Evolutionary conservation across 2,888 invertebrate genomes (phyloP), one percentile per base, ranked within the genome.

Genomic region (Phengaris alcon): DNA sequence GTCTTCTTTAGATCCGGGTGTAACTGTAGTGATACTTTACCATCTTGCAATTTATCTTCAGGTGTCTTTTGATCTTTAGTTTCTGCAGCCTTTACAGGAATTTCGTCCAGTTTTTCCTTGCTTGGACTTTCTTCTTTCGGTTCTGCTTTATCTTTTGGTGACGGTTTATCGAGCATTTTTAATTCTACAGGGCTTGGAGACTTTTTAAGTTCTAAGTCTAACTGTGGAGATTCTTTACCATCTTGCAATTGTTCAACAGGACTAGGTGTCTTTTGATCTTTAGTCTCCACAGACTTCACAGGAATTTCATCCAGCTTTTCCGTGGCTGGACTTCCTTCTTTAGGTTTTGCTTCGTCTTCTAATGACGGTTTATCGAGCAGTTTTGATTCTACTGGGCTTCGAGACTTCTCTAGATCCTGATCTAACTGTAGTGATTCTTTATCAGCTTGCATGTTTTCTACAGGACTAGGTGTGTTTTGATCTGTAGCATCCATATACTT

Each of bases 231-330:
- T 22, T 74, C 69, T 15, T 57, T 57, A n/a, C 6, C 15, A 15
- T 15, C 57, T 57, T 7, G 7, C 7, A 57, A 7, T n/a, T 6
- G 7, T 6, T 69, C 69, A 6, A 46, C 46, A 46, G 13, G 46
- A 46, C 6, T 13, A 1, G 75, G 72, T 5, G 44, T 69, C 51
- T 81, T 81, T 0, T 81, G 79, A 6, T 69, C 57, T 6, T 57
- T 57, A n/a, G n/a, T n/a, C 8, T 15, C 15, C 7, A 15, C 0
- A 15, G 57, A 35, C 51, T 74, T 35, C 0, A 4, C 12, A 8
- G 48, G 8, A 48, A 48, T 48, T 48, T 48, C 48, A 48, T 48
- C 6, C 8, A 7, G 48, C 48, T 48, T 8, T 7, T 48, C 48
- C 8, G 3, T 48, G 6, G 6, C 5, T 48, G 48, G 48, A 48